Conservation (phyloP, 2,888 invertebrate genomes). For the Patella ulyssiponensis region DNA sequence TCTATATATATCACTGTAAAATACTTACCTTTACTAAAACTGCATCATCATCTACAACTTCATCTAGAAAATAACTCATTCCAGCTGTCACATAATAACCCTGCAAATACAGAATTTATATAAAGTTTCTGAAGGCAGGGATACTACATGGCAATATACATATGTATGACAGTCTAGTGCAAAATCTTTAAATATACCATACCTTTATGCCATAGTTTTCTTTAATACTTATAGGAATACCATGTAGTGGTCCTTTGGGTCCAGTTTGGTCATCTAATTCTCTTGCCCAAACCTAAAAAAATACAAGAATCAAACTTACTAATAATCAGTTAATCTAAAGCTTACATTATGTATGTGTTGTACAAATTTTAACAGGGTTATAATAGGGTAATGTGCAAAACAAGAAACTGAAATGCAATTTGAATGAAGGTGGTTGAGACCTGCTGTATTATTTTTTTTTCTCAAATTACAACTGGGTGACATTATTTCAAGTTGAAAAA, state of each 20-base stretch:
- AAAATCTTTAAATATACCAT: neutral
- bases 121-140: neutral
- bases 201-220: constrained; percentile 54
- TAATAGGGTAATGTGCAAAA: no score
- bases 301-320: neutral
- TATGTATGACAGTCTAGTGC: neutral
- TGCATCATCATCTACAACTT: constrained; percentile 44
- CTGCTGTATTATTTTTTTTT: no score
- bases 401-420: no score
- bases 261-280: constrained; percentile 37
- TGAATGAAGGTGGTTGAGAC: no score
- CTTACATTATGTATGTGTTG: no score
- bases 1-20: neutral
- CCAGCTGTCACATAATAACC: constrained; percentile 55
- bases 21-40: constrained; percentile 49
- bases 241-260: constrained; percentile 51
- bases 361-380: no score
- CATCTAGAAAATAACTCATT: constrained; percentile 40
- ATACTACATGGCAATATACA: neutral
- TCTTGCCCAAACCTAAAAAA: constrained; percentile 42
- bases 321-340: no score
- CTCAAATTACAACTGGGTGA: no score
- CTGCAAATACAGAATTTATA: constrained; percentile 21
- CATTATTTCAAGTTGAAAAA: no score
- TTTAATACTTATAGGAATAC: constrained; percentile 62